A percentile compares a stretch with the other conserved stretches of the same genome.
Evolutionary conservation across 2,888 invertebrate species (phyloP).

Genomic region (Trisateles emortualis): DNA sequence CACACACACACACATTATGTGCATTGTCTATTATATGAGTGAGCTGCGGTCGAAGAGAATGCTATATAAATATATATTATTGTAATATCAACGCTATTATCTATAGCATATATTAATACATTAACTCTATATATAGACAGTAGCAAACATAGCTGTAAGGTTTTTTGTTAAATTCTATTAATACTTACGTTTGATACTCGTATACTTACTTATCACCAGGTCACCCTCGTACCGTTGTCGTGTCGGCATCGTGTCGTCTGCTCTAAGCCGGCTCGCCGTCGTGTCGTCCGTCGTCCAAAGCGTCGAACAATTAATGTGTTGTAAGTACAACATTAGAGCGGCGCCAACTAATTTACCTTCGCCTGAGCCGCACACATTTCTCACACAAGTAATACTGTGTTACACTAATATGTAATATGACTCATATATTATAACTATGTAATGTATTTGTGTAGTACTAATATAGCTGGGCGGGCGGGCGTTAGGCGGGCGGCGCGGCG

Average conservation of each 20-base stretch:
- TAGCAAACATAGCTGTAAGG: neutral
- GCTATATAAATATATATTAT: neutral
- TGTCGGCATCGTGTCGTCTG: constrained; percentile 37
- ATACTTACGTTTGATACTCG: neutral
- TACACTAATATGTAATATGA: constrained; percentile 34
- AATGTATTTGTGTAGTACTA: constrained; percentile 21
- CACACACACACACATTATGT: constrained; percentile 1
- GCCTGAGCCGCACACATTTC: constrained; percentile 41
- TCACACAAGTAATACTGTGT: constrained; percentile 38
- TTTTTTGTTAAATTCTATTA: neutral
- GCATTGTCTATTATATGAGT: constrained; percentile 5
- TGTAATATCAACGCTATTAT: neutral
- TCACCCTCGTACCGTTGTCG: constrained; percentile 6
- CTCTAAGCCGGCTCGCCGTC: constrained; percentile 17
- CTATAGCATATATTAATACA: no score
- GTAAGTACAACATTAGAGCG: constrained; percentile 36
- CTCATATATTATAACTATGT: constrained; percentile 40
- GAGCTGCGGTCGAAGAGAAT: neutral
- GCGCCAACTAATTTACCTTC: constrained; percentile 49
- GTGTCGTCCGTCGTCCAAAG: constrained; percentile 36
- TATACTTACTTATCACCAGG: neutral
- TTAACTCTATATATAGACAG: no score
- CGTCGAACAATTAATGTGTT: constrained; percentile 50
- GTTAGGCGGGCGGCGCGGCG: constrained; percentile 17
- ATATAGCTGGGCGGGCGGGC: constrained; percentile 10